These are phyloP conservation scores for Acrossocheilus fasciatus DNA, from an alignment of 2,797 vertebrate genomes.

Conservation along the genomic window DNA sequence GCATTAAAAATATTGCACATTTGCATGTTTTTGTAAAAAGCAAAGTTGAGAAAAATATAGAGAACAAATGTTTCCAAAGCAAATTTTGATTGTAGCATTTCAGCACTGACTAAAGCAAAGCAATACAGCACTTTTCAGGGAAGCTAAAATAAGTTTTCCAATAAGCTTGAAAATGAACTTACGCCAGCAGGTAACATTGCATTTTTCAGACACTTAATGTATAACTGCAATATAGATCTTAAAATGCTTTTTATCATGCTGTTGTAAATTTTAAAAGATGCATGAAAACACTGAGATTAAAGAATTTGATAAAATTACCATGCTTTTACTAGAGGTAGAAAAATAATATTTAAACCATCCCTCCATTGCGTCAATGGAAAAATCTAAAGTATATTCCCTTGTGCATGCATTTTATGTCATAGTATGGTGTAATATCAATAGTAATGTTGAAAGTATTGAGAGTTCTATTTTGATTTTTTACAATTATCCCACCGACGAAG, in stretches of 20 bases:
- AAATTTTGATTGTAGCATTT: conserved; percentile 43
- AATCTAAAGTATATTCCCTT: conserved; percentile 30
- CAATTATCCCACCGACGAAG: conserved; percentile 14
- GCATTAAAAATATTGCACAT: conserved; percentile 19
- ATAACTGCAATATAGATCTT: conserved; percentile 1
- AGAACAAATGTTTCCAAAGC: conserved; percentile 21
- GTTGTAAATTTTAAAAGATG: conserved; percentile 17
- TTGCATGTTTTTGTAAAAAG: conserved; percentile 53
- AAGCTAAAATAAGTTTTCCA: conserved; percentile 39
- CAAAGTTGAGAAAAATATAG: conserved; percentile 19
- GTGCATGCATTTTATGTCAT: conserved; percentile 52
- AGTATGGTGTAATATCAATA: conserved; percentile 19
- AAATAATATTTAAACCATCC: conserved; percentile 16
- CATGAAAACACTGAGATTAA: conserved; percentile 26
- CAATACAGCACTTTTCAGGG: conserved; percentile 49
- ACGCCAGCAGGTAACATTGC: conserved; percentile 41
- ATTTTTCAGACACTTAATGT: neutral
- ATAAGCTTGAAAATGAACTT: conserved; percentile 30
- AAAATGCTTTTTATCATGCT: conserved; percentile 22
- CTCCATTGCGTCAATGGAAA: conserved; percentile 46
- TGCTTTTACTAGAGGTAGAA: conserved; percentile 40
- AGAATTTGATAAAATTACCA: conserved; percentile 26
- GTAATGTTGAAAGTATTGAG: conserved; percentile 31
- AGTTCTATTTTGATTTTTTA: conserved; percentile 46
- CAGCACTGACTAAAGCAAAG: conserved; percentile 48